Evolutionary conservation across 2,888 invertebrate genomes (phyloP), one percentile per base, ranked within the genome.

Genomic region (Dione vanillae): DNA sequence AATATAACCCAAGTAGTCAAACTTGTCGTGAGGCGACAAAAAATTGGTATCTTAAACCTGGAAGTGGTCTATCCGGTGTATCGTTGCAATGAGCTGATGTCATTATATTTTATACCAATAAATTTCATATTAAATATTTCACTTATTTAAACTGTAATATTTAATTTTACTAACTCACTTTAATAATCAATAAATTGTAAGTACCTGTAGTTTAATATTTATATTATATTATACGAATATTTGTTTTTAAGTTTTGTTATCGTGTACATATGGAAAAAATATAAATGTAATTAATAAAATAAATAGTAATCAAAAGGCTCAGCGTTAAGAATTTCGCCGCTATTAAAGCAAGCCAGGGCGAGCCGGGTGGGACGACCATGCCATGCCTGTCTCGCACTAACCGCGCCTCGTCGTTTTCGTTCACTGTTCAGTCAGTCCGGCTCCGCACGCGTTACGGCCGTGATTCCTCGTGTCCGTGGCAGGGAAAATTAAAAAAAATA

Each of bases 361-460:
- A 78, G 78, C 78, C 75, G 77, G 77, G 75, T 79, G 81, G 82
- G 82, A 81, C 72, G 74, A 78, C 73, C 79, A 76, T 78, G 79
- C 73, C 78, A 77, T 78, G 79, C 79, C 79, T 78, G 80, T 82
- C 82, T 79, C 79, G 80, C 82, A 81, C 77, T 72, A 43, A 65
- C 74, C 72, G 71, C 70, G 66, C 65, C 73, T 58, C 62, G 69
- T 72, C 75, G 75, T 70, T 74, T 75, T 70, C 74, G 75, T 74
- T 78, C 74, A 71, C 71, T 69, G 27, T 73, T 76, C 77, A 79
- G 80, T 86, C 86, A 86, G 89, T 88, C 86, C 85, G 90, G 89
- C 86, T 83, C 75, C 86, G 89, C 86, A 86, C 86, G 88, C 85
- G 88, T 75, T 79, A 82, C 82, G 78, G 88, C 83, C 84, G 89